Evolutionary conservation across 2,113 vertebrate species (phyloP).

Genomic region (Aldabrachelys gigantea): DNA sequence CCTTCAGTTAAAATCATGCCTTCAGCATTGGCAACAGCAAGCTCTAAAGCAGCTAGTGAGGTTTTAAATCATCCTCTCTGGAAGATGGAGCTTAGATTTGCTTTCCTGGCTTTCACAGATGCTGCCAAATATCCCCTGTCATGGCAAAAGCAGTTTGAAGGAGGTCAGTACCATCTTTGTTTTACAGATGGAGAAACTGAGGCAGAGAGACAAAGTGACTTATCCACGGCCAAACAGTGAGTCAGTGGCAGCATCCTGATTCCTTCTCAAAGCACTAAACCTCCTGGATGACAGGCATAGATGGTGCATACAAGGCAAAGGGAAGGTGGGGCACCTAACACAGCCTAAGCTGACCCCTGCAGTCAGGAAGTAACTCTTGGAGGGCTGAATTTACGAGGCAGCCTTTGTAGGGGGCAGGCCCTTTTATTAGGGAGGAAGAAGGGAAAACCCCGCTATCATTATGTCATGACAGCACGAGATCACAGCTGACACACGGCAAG

Average conservation of each 20-base stretch:
- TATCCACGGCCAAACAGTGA: not conserved
- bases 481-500: no score
- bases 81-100: not conserved
- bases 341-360: no score
- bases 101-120: not conserved
- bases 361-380: no score
- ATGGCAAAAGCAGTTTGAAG: not conserved
- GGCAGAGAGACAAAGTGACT: not conserved
- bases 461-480: no score
- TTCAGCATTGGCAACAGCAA: no score
- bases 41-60: no score
- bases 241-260: not conserved
- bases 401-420: no score
- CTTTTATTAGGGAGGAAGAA: no score
- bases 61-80: not conserved
- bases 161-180: not conserved
- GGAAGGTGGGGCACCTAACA: no score
- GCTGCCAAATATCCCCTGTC: not conserved
- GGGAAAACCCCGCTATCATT: no score
- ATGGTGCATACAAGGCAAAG: not conserved
- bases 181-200: not conserved
- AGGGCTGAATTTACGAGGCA: no score
- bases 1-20: no score
- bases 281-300: not conserved
- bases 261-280: not conserved